Conservation (phyloP, 1,140 invertebrate genomes). For the Helicoverpa zea region DNA sequence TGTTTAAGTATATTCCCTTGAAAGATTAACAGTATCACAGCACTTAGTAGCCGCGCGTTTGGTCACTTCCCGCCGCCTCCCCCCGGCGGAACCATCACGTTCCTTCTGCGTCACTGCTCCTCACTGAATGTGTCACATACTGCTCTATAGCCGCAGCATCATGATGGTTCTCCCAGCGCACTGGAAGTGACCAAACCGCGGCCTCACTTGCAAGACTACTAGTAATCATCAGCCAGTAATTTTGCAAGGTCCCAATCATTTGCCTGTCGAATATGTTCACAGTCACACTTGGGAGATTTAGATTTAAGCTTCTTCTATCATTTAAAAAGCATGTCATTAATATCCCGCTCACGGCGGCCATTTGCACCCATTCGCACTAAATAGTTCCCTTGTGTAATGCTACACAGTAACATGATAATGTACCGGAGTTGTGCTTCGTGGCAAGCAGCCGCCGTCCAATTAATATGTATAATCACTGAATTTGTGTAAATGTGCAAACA, state of each 20-base stretch:
- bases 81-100: constrained; percentile 39
- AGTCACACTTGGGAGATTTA: constrained; percentile 82
- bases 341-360: constrained; percentile 74
- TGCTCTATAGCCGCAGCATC: constrained; percentile 8
- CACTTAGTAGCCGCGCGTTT: constrained; percentile 74
- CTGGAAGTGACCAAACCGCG: constrained; percentile 71
- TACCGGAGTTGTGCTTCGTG: constrained; percentile 39
- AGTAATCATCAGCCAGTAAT: constrained; percentile 70
- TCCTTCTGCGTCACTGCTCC: constrained; percentile 18
- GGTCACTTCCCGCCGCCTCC: constrained; percentile 57
- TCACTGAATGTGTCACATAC: too few relatives aligned
- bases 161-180: constrained; percentile 63
- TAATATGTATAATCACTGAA: constrained; percentile 77
- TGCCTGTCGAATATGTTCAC: constrained; percentile 81
- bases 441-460: constrained; percentile 58
- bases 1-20: constrained; percentile 84
- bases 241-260: constrained; percentile 81
- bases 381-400: constrained; percentile 36
- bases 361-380: constrained; percentile 54
- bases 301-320: constrained; percentile 83
- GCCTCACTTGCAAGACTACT: constrained; percentile 79
- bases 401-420: constrained; percentile 19
- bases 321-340: constrained; percentile 84
- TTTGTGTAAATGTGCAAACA: constrained; percentile 84
- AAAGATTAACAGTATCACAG: constrained; percentile 81